phyloP scores from a whole-genome alignment of 30 jellyfish, hydroid and myxozoan species.

The Aurelia aurita complex sp. Pacific region DNA sequence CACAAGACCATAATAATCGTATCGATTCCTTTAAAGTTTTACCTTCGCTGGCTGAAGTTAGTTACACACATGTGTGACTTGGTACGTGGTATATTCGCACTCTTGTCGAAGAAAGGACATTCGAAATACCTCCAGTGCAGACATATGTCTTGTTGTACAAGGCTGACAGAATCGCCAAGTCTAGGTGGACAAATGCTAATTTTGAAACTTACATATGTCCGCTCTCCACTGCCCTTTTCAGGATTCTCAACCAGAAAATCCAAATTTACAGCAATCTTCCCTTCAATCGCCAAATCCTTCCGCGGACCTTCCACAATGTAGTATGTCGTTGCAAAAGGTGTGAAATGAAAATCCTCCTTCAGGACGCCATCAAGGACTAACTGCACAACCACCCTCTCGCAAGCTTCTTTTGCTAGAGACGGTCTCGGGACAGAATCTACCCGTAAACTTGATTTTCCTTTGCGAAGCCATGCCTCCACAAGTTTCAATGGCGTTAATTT shows the following conservation, averaged over 20 bases:
- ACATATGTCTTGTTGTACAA: too few relatives aligned
- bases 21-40: too few relatives aligned
- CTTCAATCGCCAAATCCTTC: constrained; percentile 20
- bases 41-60: too few relatives aligned
- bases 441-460: constrained; percentile 66
- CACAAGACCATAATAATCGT: too few relatives aligned
- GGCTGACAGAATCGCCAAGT: too few relatives aligned
- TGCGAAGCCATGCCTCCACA: constrained; percentile 82
- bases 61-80: too few relatives aligned
- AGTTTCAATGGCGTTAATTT: constrained; percentile 80
- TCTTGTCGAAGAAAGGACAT: too few relatives aligned
- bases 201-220: too few relatives aligned
- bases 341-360: constrained; percentile 86
- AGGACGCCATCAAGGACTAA: constrained; percentile 62
- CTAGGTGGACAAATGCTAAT: background rate
- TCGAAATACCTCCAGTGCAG: too few relatives aligned
- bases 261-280: constrained; percentile 32
- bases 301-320: constrained; percentile 81
- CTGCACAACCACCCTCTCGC: constrained; percentile 64
- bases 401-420: constrained; percentile 8
- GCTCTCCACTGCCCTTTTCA: background rate
- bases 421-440: constrained; percentile 23
- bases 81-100: too few relatives aligned
- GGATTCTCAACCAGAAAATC: background rate
- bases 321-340: constrained; percentile 80